phyloP scores from a whole-genome alignment of 1,140 invertebrate genomes.

The Theocolax elegans region DNA sequence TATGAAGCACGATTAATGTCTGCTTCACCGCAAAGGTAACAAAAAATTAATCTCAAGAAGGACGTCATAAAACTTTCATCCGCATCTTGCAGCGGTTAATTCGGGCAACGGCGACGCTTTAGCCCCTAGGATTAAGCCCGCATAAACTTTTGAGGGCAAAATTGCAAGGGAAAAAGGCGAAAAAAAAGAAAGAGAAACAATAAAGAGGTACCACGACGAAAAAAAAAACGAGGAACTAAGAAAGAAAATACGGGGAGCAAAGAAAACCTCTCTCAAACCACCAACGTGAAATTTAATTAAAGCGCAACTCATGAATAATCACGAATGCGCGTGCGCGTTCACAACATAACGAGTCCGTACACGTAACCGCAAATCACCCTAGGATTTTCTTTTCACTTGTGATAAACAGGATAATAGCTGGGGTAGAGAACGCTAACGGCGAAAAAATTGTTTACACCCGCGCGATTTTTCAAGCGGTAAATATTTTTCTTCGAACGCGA shows the following conservation, averaged over 20 bases:
- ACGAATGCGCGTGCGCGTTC: constrained; percentile 17
- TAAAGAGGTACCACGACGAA: background rate
- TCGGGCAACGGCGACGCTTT: too few species aligned
- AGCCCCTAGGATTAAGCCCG: too few species aligned
- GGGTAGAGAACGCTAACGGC: constrained; percentile 12
- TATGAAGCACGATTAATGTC: too few species aligned
- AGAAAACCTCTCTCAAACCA: constrained; percentile 25
- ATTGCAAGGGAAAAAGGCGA: too few species aligned
- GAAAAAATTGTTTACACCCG: constrained; percentile 37
- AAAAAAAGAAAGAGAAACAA: background rate
- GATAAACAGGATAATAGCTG: constrained; percentile 39
- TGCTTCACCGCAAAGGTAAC: too few species aligned
- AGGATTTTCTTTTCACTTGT: constrained; percentile 40
- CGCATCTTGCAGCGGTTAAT: too few species aligned
- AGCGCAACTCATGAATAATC: constrained; percentile 41
- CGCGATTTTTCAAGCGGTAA: constrained; percentile 32
- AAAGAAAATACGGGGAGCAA: constrained; percentile 11
- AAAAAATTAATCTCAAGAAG: too few species aligned
- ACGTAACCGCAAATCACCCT: constrained; percentile 40
- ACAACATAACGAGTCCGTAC: constrained; percentile 36
- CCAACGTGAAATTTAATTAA: constrained; percentile 39
- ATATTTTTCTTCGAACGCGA: constrained; percentile 20
- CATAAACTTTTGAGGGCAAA: too few species aligned
- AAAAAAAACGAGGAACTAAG: too few species aligned
- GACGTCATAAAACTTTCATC: too few species aligned